phyloP scores from a whole-genome alignment of 2,797 vertebrate species.

The Morelia viridis region DNA sequence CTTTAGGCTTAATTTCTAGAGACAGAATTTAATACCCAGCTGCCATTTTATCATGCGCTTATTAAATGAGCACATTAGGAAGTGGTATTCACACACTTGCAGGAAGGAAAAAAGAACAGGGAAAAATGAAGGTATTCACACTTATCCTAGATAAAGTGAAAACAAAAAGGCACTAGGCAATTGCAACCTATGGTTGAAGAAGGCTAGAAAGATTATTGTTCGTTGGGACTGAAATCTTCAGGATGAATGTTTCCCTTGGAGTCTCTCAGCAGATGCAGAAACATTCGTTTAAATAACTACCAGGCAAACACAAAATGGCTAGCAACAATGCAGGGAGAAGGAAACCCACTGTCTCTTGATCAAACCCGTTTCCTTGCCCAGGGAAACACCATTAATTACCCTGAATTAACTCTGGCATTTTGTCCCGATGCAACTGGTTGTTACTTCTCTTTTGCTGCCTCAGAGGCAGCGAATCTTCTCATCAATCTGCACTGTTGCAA shows the following conservation, averaged over 20 bases:
- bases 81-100: neutral
- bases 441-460: neutral
- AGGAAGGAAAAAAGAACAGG: neutral
- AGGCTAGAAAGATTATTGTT: constrained; percentile 42
- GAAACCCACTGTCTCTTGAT: neutral
- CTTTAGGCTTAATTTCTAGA: neutral
- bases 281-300: constrained; percentile 21
- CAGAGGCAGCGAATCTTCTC: constrained; percentile 25
- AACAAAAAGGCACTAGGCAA: constrained; percentile 35
- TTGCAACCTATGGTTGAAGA: constrained; percentile 38
- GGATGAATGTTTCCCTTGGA: constrained; percentile 43
- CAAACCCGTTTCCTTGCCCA: constrained; percentile 19
- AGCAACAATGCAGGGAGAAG: constrained; percentile 8
- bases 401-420: constrained; percentile 40
- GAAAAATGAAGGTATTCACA: neutral
- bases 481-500: constrained; percentile 19
- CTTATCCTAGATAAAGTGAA: constrained; percentile 7
- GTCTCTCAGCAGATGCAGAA: constrained; percentile 42
- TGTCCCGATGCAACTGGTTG: constrained; percentile 3
- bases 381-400: constrained; percentile 22
- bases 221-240: constrained; percentile 33
- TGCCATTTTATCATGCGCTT: neutral
- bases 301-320: constrained; percentile 36
- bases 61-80: neutral
- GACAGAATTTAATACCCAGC: neutral